phyloP scores from a whole-genome alignment of 2,113 vertebrate species.

The Natator depressus region DNA sequence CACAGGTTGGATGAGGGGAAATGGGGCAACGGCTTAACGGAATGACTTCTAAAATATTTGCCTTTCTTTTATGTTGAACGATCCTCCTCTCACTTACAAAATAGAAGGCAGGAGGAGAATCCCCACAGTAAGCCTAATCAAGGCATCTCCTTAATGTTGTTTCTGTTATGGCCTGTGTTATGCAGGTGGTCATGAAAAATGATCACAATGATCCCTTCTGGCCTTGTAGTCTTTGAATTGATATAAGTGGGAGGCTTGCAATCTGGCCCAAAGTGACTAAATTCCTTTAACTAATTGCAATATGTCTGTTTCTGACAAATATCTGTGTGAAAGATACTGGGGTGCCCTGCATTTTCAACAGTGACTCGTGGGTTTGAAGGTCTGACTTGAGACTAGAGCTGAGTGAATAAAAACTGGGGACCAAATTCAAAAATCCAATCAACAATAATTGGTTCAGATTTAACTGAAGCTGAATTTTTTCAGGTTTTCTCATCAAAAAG shows the following conservation, averaged over 20 bases:
- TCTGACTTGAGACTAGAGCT: neutral
- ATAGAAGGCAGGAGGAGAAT: neutral
- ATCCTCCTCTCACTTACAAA: constrained; percentile 9
- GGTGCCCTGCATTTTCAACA: neutral
- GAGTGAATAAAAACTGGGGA: neutral
- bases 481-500: neutral
- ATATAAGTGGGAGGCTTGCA: neutral
- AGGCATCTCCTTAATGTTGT: neutral
- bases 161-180: rapidly evolving
- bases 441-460: neutral
- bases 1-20: constrained; percentile 36
- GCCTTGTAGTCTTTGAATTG: neutral
- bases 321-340: neutral
- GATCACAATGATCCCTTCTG: neutral
- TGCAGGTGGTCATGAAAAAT: neutral
- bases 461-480: neutral
- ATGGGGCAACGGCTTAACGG: neutral
- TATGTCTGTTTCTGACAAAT: neutral
- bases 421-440: neutral
- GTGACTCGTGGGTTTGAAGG: neutral
- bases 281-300: neutral
- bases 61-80: neutral
- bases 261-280: neutral
- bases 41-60: constrained; percentile 33
- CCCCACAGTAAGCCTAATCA: neutral